A percentile compares a stretch with the other conserved stretches of the same genome.
These are phyloP conservation scores for Uloborus diversus DNA, from an alignment of 1,140 invertebrate genomes.

Conservation along the genomic window DNA sequence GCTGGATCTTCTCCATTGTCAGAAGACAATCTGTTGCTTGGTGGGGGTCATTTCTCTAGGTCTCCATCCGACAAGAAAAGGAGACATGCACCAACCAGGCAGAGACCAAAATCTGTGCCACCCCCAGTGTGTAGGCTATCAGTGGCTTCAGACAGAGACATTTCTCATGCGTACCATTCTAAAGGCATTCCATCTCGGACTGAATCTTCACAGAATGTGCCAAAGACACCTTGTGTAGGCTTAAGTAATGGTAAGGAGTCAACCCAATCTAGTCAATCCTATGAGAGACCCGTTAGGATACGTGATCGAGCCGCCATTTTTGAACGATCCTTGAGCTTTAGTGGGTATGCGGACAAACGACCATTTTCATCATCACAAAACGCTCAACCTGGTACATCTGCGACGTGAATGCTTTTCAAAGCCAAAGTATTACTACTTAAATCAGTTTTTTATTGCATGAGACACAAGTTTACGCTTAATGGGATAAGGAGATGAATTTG, in stretches of 20 bases:
- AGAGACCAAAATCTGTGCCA: constrained; percentile 45
- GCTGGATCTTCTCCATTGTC: neutral
- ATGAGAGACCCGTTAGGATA: constrained; percentile 18
- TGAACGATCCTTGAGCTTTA: constrained; percentile 48
- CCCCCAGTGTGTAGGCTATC: constrained; percentile 35
- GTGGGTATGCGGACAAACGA: constrained; percentile 13
- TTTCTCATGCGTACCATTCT: neutral
- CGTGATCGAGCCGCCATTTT: constrained; percentile 43
- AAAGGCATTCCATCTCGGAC: neutral
- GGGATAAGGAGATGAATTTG: too few species aligned
- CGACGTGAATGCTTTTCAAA: constrained; percentile 5
- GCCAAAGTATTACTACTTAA: constrained; percentile 40
- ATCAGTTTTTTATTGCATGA: too few species aligned
- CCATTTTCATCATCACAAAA: constrained; percentile 19
- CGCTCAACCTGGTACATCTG: constrained; percentile 28
- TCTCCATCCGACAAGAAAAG: constrained; percentile 2
- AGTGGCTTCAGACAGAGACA: neutral
- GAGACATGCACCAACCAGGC: constrained; percentile 1
- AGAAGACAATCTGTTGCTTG: neutral
- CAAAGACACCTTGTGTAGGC: constrained; percentile 23
- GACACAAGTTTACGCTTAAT: too few species aligned
- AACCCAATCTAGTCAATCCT: constrained; percentile 33
- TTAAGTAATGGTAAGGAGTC: constrained; percentile 14
- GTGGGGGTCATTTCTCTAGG: neutral
- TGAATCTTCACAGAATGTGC: constrained; percentile 34